Evolutionary conservation across 1,140 invertebrate genomes (phyloP), one percentile per base, ranked within the genome.

Genomic region (Drosophila trapezifrons): DNA sequence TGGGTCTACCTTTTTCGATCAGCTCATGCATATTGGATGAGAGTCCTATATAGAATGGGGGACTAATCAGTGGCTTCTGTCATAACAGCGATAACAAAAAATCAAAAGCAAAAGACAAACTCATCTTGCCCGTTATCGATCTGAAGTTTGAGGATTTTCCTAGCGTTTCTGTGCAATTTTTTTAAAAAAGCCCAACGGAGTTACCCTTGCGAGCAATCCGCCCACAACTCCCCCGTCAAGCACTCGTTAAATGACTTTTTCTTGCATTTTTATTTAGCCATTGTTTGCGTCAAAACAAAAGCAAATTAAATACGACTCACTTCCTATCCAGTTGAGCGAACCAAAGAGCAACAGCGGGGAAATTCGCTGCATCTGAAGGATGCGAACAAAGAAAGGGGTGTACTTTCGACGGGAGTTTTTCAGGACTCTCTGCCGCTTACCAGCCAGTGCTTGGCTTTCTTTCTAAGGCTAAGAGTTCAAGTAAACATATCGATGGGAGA

Each of bases 221-320:
- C 13, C n/a, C 47, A 45, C 22, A 40, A 43, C 67, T 78, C 22
- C 32, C 45, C 46, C 47, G 55, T 57, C 37, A 47, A 76, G 78
- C 82, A 87, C 83, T 86, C 80, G 78, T 82, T 55, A 78, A 87
- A 86, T 86, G 82, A 86, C 83, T 86, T 86, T 86, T 82, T 78
- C 82, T 75, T 65, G 60, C 73, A 76, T 70, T 74, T 69, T 66
- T 76, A 57, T 79, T 87, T 77, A 66, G 42, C 63, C 66, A 55
- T 79, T 80, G 81, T 90, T 90, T 64, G 76, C 17, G 62, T 29
- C 71, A 62, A 83, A 87, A 90, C 86, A 90, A 90, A 71, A 46
- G 78, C 82, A 73, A 87, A 90, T 90, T 90, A 90, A 90, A 86
- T 80, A 77, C 87, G 87, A 90, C 84, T 90, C 83, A 90, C 82